Conservation (phyloP, 2,888 invertebrate species). For the Lypha dubia region DNA sequence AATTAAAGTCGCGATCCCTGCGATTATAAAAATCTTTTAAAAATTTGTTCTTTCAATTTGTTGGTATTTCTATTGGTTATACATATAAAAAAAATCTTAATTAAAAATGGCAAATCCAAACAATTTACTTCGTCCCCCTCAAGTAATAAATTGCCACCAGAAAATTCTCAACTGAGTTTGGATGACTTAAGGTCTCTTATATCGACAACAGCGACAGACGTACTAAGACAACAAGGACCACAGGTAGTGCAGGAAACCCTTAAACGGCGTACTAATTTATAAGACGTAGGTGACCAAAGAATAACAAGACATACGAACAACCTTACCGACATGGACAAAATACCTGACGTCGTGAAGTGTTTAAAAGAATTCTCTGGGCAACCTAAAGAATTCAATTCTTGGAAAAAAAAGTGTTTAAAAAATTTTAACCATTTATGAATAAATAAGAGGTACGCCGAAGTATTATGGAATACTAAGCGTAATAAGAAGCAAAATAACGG, state of each 20-base stretch:
- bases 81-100: not conserved
- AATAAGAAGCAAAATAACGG: slow-evolving; percentile 23
- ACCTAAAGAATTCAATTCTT: too few species aligned
- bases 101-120: not conserved
- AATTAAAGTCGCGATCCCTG: too few species aligned
- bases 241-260: not conserved
- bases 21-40: not conserved
- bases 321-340: not conserved
- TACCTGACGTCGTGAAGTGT: not conserved
- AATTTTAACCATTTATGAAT: slow-evolving; percentile 36
- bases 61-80: not conserved
- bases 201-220: not conserved
- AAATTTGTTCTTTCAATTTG: not conserved
- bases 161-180: not conserved
- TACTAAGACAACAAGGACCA: not conserved
- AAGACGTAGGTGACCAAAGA: not conserved
- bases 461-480: slow-evolving; percentile 39
- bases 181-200: not conserved
- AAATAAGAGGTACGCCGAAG: not conserved
- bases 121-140: not conserved
- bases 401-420: not conserved
- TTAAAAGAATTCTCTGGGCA: too few species aligned
- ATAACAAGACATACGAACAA: not conserved
- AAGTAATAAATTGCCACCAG: not conserved
- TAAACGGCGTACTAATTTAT: not conserved